Evolutionary conservation across 2,113 vertebrate genomes (phyloP).

Genomic region (Colius striatus): DNA sequence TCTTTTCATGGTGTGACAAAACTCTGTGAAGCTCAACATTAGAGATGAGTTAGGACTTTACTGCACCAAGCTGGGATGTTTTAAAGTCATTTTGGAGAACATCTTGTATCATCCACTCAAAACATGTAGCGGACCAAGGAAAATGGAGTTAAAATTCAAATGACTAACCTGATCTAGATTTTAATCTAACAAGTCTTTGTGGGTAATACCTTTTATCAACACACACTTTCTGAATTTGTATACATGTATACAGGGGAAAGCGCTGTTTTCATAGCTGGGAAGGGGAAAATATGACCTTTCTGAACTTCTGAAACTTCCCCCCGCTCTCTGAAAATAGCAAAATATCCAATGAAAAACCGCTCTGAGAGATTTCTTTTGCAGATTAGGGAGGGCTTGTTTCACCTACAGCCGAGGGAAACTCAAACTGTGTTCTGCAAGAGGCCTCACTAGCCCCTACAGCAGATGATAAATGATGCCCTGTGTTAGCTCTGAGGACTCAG

Average conservation of each 20-base stretch:
- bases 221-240: not conserved
- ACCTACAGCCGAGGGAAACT: not conserved
- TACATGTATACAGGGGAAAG: not conserved
- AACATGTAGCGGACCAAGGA: not conserved
- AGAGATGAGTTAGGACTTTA: not conserved
- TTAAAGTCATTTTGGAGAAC: not conserved
- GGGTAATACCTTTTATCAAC: not conserved
- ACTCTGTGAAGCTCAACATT: not conserved
- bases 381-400: not conserved
- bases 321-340: not conserved
- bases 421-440: not conserved
- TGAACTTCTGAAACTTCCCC: constrained; percentile 14
- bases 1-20: not conserved
- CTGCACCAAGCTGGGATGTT: not conserved
- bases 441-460: not conserved
- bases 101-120: not conserved
- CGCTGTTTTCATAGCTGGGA: not conserved
- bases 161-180: not conserved
- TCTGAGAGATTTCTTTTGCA: constrained; percentile 2
- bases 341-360: not conserved
- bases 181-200: not conserved
- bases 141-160: not conserved
- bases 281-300: constrained; percentile 36
- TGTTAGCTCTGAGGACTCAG: not conserved
- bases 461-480: not conserved